Base-by-base conservation (phyloP, 2,888 invertebrate species). In the Therioaphis trifolii region DNA sequence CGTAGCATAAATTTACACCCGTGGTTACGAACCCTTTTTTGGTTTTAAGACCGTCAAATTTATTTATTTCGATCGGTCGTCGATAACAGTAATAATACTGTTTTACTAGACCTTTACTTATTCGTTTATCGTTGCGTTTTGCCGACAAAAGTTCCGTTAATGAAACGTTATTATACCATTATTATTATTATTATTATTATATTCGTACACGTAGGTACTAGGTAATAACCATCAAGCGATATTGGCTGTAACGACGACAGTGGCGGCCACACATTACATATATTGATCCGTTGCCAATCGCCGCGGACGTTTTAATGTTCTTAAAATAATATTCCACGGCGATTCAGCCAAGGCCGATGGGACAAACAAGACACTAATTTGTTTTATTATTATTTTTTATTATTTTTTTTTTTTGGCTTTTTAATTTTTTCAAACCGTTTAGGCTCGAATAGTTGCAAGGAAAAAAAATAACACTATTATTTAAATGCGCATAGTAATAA, bases 281-380 rank as follows among this genome's bases (percentile, higher is more conserved):
- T 55, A 80, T 71, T 80, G 80, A 80, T 80, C 80, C 71, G 80
- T 80, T 80, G 71, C 80, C 80, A 80, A 80, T 80, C 71, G 71
- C 27, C 27, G 79, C 43, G 80, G 52, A 77, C 77, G 29, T 63
- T 63, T 61, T 61, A 24, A 49, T 35, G 71, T 80, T 80, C 80
- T 71, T 71, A 71, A 80, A 80, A 80, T 80, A 71, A 61, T 80
- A 72, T 61, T 71, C 46, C 29, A 46, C 80, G 61, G 58, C 80
- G 12, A 80, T 61, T 71, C 80, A 24, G 21, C 80, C 80, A 80
- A 80, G 80, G 80, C 69, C 63, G 61, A 29, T 24, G 69, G 24
- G 58, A 79, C 71, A 72, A 71, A 72, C 80, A 49, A 80, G 35
- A 80, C 71, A 61, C 80, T 80, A 71, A 72, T 80, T 72, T 69